These are phyloP conservation scores for Amphiprion percula DNA, from an alignment of 2,113 vertebrate genomes.

Conservation along the genomic window DNA sequence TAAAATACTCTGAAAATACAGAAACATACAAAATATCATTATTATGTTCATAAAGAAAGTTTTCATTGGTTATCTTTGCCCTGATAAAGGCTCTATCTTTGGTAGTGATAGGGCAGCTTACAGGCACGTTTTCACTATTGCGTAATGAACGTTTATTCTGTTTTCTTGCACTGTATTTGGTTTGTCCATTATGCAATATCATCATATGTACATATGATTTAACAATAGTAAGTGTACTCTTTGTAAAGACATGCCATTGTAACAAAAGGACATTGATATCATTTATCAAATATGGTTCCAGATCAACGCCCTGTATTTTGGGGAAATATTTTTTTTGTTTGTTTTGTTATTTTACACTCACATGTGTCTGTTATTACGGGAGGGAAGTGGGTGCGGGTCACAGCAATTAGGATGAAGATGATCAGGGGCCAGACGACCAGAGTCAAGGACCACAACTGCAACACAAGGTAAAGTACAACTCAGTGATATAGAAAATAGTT, in stretches of 20 bases:
- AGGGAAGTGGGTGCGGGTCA: slow-evolving; percentile 91
- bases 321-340: no score
- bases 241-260: neutral
- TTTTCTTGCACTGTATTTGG: neutral
- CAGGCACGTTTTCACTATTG: no score
- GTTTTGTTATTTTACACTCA: slow-evolving; percentile 81
- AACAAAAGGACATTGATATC: neutral
- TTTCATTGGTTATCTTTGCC: no score
- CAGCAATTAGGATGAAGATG: slow-evolving; percentile 94
- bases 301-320: neutral
- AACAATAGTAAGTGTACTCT: neutral
- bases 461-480: slow-evolving; percentile 69
- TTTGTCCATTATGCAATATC: neutral
- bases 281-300: neutral
- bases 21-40: no score
- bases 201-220: neutral
- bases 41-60: no score
- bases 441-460: slow-evolving; percentile 93
- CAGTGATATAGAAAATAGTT: neutral
- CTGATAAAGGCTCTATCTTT: no score
- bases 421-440: slow-evolving; percentile 93
- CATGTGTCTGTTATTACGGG: slow-evolving; percentile 86
- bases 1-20: no score
- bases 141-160: neutral
- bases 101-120: no score